phyloP scores from a whole-genome alignment of 2,113 vertebrate genomes.

The Malurus alboscapulatus region DNA sequence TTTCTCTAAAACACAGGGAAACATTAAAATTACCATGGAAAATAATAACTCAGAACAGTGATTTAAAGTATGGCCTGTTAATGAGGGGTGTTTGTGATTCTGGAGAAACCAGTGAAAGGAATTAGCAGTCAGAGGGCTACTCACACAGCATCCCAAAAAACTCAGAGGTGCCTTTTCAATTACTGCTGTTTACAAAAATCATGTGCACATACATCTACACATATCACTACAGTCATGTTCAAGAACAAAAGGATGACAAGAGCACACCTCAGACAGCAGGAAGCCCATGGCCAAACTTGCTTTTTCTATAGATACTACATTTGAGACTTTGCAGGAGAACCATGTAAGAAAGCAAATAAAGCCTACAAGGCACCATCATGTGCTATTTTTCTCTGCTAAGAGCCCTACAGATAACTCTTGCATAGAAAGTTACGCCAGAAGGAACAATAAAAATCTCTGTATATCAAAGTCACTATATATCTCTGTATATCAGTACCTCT shows the following conservation, averaged over 20 bases:
- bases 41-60: neutral
- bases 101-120: neutral
- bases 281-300: neutral
- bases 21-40: neutral
- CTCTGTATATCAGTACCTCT: neutral
- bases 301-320: neutral
- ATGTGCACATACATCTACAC: neutral
- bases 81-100: neutral
- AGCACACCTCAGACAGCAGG: neutral
- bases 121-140: neutral
- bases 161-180: neutral
- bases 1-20: neutral
- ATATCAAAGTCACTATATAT: conserved; percentile 34
- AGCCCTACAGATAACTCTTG: conserved; percentile 28
- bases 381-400: conserved; percentile 14
- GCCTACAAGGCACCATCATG: neutral
- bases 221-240: neutral
- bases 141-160: neutral
- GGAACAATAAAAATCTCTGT: conserved; percentile 42
- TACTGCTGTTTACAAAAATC: neutral
- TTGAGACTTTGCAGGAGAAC: neutral
- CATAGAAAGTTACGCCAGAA: conserved; percentile 40
- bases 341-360: conserved; percentile 21
- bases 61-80: neutral
- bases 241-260: neutral